Evolutionary conservation across 2,888 invertebrate genomes (phyloP), one percentile per base, ranked within the genome.

Genomic region (Rotaria socialis): DNA sequence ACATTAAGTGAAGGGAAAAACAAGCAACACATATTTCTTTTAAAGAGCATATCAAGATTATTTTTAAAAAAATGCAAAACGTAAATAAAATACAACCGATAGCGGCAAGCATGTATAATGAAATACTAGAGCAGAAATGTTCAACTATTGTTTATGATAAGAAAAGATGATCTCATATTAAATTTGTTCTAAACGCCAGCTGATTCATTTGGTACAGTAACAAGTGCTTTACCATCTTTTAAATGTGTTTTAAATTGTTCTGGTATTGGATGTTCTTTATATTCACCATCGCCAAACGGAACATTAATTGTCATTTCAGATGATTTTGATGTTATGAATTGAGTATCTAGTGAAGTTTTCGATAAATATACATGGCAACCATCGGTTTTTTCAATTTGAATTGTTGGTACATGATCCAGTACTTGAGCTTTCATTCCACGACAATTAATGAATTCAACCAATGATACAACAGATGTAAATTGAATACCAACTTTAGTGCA

Each of bases 221-320:
- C 14, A 8, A 67, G 35, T 35, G 35, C 35, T 67, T 67, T 67
- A 7, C 67, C 67, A 35, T 1, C 67, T 67, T 67, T 67, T 67
- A 67, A 41, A 67, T 67, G 67, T 35, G 92, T 92, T 92, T 96
- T 97, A 93, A 94, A 99, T 92, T 99, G 99, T 92, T 99, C 99
- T 88, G 99, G 97, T 88, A 99, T 93, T 43, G 98, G 94, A 92
- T 94, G 94, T 91, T 99, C 99, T 89, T 67, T 80, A 56, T 85
- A 85, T 47, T 98, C 97, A 87, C 96, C 97, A 90, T 94, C 94
- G 35, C 67, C 67, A 90, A 94, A 94, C 35, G 98, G 98, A 90
- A 98, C 93, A 90, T 97, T 93, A 88, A 99, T 94, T 92, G 99
- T 99, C 96, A 99, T 97, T 93, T 98, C 98, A 0, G 97, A 97